Percentiles rank a stretch among this genome's conserved stretches.
Conservation (phyloP, 2,888 invertebrate species). For the Schrankia costaestrigalis region DNA sequence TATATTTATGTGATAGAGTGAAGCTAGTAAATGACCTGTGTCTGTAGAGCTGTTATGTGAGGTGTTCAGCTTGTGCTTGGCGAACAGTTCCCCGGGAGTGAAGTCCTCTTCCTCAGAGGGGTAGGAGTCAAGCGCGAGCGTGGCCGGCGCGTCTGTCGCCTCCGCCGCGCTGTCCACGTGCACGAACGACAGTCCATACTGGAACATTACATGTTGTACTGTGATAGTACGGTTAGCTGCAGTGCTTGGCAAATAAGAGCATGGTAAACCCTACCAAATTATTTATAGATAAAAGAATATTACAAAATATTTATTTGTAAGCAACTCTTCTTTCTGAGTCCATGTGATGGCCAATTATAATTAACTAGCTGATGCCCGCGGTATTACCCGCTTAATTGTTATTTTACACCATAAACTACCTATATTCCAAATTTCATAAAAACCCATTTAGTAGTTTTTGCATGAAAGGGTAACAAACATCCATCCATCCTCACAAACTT, state of each 20-base stretch:
- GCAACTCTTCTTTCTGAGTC: too few species aligned
- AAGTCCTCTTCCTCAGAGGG: constrained; percentile 83
- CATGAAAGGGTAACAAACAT: too few species aligned
- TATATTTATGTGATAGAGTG: too few species aligned
- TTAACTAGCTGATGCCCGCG: too few species aligned
- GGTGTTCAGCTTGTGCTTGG: constrained; percentile 58
- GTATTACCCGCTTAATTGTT: too few species aligned
- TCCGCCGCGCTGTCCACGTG: constrained; percentile 67
- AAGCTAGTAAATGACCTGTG: constrained; percentile 30
- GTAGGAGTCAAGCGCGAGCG: constrained; percentile 56
- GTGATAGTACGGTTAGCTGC: neutral
- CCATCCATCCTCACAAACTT: too few species aligned
- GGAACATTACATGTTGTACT: constrained; percentile 35
- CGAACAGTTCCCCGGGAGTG: constrained; percentile 83
- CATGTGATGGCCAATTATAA: too few species aligned
- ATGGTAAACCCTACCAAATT: neutral
- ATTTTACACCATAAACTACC: too few species aligned
- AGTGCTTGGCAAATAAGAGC: neutral
- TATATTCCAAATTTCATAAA: too few species aligned
- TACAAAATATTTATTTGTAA: too few species aligned
- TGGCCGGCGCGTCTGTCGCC: constrained; percentile 10
- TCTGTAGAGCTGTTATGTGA: constrained; percentile 4
- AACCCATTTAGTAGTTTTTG: too few species aligned
- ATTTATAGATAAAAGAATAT: neutral
- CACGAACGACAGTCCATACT: constrained; percentile 91